phyloP scores from a whole-genome alignment of 2,888 invertebrate genomes.

The Xylota sylvarum region DNA sequence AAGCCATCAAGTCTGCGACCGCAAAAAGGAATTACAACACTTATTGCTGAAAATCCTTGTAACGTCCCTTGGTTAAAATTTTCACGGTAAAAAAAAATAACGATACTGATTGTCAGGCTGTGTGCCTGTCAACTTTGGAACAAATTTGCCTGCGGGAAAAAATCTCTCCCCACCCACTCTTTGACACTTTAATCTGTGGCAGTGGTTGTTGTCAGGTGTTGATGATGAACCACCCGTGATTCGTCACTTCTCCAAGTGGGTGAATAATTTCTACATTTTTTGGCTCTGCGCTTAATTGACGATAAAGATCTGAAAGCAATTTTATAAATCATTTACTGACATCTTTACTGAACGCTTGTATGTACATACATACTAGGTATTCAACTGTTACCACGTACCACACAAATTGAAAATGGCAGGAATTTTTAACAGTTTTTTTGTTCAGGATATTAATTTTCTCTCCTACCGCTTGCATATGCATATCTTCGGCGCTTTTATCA shows the following conservation, averaged over 20 bases:
- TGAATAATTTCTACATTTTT: constrained; percentile 53
- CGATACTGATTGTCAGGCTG: constrained; percentile 32
- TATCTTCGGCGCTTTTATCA: constrained; percentile 55
- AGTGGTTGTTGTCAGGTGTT: constrained; percentile 62
- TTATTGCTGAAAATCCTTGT: constrained; percentile 11
- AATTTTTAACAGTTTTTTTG: constrained; percentile 24
- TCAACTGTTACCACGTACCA: constrained; percentile 39
- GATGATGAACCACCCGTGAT: constrained; percentile 59
- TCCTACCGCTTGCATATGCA: constrained; percentile 17
- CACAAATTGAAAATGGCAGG: constrained; percentile 23
- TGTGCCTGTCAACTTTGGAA: constrained; percentile 49
- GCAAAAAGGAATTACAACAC: background rate
- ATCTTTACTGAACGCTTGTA: constrained; percentile 43
- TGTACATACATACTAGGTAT: constrained; percentile 30
- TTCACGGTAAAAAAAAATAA: constrained; percentile 4
- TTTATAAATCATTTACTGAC: constrained; percentile 78
- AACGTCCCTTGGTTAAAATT: background rate
- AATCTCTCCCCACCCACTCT: constrained; percentile 14
- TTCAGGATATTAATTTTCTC: constrained; percentile 74
- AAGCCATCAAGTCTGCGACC: background rate
- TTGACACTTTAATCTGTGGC: constrained; percentile 38
- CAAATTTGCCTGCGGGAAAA: constrained; percentile 35
- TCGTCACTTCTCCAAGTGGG: constrained; percentile 40
- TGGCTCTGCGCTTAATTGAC: constrained; percentile 71
- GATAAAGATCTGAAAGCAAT: constrained; percentile 78